A percentile compares a stretch with the other conserved stretches of the same genome.
phyloP scores from a whole-genome alignment of 2,888 invertebrate genomes.

The Tridacna crocea region DNA sequence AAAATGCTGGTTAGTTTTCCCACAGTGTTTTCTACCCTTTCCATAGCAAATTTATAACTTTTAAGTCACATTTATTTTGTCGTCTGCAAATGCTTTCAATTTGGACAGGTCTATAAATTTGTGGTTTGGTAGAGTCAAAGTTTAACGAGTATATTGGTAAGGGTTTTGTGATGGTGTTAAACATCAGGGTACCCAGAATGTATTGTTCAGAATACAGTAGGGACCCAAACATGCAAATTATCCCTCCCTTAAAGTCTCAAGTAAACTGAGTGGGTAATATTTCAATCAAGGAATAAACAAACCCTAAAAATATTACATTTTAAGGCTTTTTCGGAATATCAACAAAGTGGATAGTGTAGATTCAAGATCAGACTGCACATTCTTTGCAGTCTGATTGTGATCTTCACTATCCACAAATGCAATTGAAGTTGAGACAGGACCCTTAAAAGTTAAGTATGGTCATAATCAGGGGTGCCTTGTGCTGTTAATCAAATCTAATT shows the following conservation, averaged over 20 bases:
- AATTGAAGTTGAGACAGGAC: neutral
- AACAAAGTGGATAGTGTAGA: neutral
- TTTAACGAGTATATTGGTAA: no score
- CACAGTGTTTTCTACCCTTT: no score
- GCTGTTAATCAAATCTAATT: conserved; percentile 23
- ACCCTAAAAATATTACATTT: neutral
- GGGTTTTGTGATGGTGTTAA: no score
- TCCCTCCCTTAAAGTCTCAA: neutral
- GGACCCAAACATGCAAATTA: conserved; percentile 24
- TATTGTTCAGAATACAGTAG: neutral
- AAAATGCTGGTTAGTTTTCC: no score
- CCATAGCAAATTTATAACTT: no score
- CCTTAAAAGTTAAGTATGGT: neutral
- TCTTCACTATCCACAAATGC: neutral
- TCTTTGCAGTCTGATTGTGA: neutral
- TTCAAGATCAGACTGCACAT: neutral
- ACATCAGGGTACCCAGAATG: neutral
- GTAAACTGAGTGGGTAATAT: neutral
- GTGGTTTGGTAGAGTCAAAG: no score
- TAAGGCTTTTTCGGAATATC: neutral
- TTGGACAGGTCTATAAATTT: no score
- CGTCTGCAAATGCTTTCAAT: no score
- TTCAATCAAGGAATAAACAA: neutral
- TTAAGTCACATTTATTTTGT: no score
- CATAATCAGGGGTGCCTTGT: conserved; percentile 19